Evolutionary conservation across 2,888 invertebrate species (phyloP), one percentile per base, ranked within the genome.

Genomic region (Trichogramma dendrolimi): DNA sequence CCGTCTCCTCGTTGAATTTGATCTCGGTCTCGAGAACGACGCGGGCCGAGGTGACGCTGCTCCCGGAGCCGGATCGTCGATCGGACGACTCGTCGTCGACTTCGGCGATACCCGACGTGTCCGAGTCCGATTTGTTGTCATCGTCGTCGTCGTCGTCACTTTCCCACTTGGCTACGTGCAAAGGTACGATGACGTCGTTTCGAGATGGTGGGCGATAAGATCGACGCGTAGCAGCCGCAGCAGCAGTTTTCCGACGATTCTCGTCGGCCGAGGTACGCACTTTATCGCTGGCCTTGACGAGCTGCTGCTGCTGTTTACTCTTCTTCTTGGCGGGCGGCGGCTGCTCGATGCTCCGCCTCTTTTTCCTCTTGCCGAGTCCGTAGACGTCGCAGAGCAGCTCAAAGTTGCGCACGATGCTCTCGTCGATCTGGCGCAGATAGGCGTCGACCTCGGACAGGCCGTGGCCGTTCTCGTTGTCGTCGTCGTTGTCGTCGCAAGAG

Each of bases 21-120:
- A 92, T 90, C 81, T 92, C 91, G 1, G 91, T 91, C 80, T 92
- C 92, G 70, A 92, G 83, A 53, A 92, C 89, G 0, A 92, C 85
- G 76, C 79, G 70, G 4, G 75, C 72, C 1, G 72, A 69, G 1
- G 76, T 70, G 58, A 75, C 70, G 0, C 56, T 38, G 4, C 72
- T 50, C 4, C 51, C 44, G 1, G 59, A 59, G 1, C 51, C 55
- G 5, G 10, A 10, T 5, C 55, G 41, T 27, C 27, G 27, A 64
- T 58, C 62, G 6, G 60, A 60, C 5, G 53, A 66, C 10, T 75
- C 72, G 8, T 72, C 73, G 14, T 75, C 75, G 1, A 75, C 75
- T 39, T 75, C 76, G 2, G 66, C 73, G 6, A 72, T 72, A 4
- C 73, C 73, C 39, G 73, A 73, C 5, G 72, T 73, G 10, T 75